These are phyloP conservation scores for Eupeodes latifasciatus DNA, from an alignment of 2,888 invertebrate species.

Conservation along the genomic window DNA sequence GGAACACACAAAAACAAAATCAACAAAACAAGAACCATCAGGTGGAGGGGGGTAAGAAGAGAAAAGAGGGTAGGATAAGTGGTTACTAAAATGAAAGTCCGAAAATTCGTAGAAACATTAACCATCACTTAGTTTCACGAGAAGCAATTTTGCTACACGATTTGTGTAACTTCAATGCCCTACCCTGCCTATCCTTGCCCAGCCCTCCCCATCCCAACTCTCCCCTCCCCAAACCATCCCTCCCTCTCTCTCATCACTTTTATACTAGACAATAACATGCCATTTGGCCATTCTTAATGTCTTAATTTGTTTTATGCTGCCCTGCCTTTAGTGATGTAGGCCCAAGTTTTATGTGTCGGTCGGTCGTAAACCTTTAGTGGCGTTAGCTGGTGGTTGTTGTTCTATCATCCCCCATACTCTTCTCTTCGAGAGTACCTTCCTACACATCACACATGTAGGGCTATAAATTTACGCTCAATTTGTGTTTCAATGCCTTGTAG, in stretches of 20 bases:
- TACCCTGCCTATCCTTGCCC: background rate
- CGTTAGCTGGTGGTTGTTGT: background rate
- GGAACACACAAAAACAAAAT: background rate
- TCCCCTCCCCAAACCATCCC: background rate
- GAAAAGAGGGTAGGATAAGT: background rate
- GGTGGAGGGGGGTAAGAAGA: background rate
- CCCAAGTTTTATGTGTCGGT: slow-evolving; percentile 22
- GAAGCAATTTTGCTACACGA: slow-evolving; percentile 7
- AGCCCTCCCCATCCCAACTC: too few relatives aligned
- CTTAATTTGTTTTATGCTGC: slow-evolving; percentile 72
- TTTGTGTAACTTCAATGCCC: background rate
- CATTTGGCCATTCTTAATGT: slow-evolving; percentile 75
- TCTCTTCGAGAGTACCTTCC: background rate
- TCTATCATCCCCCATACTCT: background rate
- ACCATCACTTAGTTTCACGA: slow-evolving; percentile 54
- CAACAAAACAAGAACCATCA: background rate
- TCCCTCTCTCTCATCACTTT: slow-evolving; percentile 3
- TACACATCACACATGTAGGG: slow-evolving; percentile 39
- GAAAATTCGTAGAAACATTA: slow-evolving; percentile 56
- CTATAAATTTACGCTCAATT: slow-evolving; percentile 75
- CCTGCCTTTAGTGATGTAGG: slow-evolving; percentile 21
- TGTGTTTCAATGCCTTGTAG: slow-evolving; percentile 74
- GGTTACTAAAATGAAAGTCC: slow-evolving; percentile 6
- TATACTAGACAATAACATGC: slow-evolving; percentile 72
- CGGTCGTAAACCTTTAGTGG: slow-evolving; percentile 46